A percentile compares a stretch with the other conserved stretches of the same genome.
These are phyloP conservation scores for Prosopocoilus inquinatus DNA, from an alignment of 2,888 invertebrate species.

Conservation along the genomic window DNA sequence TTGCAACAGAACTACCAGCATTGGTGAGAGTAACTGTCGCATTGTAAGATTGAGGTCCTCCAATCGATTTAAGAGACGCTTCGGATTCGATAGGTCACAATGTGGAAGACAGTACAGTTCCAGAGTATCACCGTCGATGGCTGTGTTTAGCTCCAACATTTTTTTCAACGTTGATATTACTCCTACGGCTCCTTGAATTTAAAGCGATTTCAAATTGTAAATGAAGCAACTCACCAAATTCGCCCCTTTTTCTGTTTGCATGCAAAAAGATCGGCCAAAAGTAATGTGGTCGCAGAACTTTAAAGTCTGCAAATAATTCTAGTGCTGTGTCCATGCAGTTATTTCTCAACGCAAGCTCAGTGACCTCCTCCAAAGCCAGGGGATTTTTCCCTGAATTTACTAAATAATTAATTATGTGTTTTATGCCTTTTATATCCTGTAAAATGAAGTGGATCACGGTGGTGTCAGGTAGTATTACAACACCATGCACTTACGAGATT, in stretches of 20 bases:
- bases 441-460: slow-evolving; percentile 12
- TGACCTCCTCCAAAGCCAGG: slow-evolving; percentile 43
- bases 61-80: slow-evolving; percentile 54
- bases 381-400: slow-evolving; percentile 53
- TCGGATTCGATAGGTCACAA: slow-evolving; percentile 54
- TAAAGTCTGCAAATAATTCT: slow-evolving; percentile 45
- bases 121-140: slow-evolving; percentile 59
- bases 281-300: slow-evolving; percentile 57
- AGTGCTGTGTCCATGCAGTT: slow-evolving; percentile 50
- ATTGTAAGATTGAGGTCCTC: slow-evolving; percentile 47
- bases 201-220: slow-evolving; percentile 6
- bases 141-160: slow-evolving; percentile 57
- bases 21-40: slow-evolving; percentile 28
- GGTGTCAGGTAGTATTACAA: not conserved
- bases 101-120: slow-evolving; percentile 56
- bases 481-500: slow-evolving; percentile 45
- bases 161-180: slow-evolving; percentile 55
- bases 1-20: slow-evolving; percentile 51
- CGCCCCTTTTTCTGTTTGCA: slow-evolving; percentile 54
- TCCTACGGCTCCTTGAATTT: slow-evolving; percentile 44
- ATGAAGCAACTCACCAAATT: slow-evolving; percentile 48
- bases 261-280: slow-evolving; percentile 64
- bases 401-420: slow-evolving; percentile 50
- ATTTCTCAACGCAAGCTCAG: slow-evolving; percentile 51
- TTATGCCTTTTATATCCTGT: slow-evolving; percentile 51